phyloP scores from a whole-genome alignment of 2,888 invertebrate genomes.

The Lasioglossum calceatum region DNA sequence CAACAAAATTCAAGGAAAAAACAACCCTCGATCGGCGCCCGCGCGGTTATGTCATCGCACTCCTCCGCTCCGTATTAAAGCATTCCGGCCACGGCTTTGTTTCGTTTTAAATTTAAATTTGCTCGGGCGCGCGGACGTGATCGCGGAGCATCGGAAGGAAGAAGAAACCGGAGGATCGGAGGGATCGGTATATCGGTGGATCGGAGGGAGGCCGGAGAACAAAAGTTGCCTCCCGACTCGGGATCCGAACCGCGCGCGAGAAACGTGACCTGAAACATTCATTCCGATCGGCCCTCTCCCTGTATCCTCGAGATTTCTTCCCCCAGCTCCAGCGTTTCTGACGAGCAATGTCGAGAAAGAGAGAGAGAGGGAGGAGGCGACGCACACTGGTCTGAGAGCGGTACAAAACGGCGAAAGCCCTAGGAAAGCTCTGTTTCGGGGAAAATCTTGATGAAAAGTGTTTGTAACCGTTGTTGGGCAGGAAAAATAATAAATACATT shows the following conservation, averaged over 20 bases:
- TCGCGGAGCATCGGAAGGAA: background rate
- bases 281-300: background rate
- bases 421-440: too few species aligned
- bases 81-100: constrained; percentile 28
- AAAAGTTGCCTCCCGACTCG: background rate
- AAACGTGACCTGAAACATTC: constrained; percentile 48
- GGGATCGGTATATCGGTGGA: background rate
- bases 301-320: constrained; percentile 21
- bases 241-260: background rate
- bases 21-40: background rate
- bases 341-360: background rate
- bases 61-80: background rate
- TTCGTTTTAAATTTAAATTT: constrained; percentile 45
- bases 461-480: too few species aligned
- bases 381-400: too few species aligned
- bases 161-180: background rate
- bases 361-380: background rate
- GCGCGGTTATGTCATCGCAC: background rate
- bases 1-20: background rate
- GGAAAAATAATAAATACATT: too few species aligned
- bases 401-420: too few species aligned
- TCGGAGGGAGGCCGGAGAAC: background rate
- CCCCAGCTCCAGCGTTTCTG: background rate
- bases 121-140: constrained; percentile 23
- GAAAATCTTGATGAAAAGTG: too few species aligned